Evolutionary conservation across 2,888 invertebrate genomes (phyloP), one percentile per base, ranked within the genome.

Genomic region (Drosophila kambysellisi): DNA sequence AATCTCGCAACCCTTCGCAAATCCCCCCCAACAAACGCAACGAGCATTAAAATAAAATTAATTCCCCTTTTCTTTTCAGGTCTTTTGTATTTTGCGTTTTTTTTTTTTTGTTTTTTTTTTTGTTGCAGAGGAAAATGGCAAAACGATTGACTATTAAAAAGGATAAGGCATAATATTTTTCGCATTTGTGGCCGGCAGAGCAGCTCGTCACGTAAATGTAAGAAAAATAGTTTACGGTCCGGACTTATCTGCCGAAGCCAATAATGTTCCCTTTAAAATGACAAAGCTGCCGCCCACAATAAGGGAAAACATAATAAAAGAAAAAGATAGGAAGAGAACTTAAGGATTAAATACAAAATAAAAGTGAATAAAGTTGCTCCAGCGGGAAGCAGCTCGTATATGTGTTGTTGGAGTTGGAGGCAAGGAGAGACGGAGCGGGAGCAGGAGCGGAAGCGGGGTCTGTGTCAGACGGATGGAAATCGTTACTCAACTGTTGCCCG

Each of bases 141-240:
- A 91, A 91, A 90, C 88, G 89, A 90, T 91, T 85, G 91, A 91
- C 90, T 90, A 86, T 89, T 88, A 85, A 89, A 91, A 90, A 76
- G 82, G 83, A 89, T 91, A 83, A 91, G 77, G 85, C 78, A 88
- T 90, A 88, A 91, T 90, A 75, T 88, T 90, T 90, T 90, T 82
- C 88, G 74, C 91, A 89, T 91, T 89, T 89, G 82, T 69, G 63
- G 46, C 57, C 53, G 60, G 59, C 11, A 56, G 52, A 32, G 54
- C 43, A 25, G 15, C 68, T 75, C 76, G 72, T 87, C 85, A 86
- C 85, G 85, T 86, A 86, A 85, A 88, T 86, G 85, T 57, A 78
- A 79, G 79, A 86, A 88, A 88, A 88, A 88, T 89, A 86, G 85
- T 86, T 86, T 89, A 84, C 88, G 82, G 88, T 65, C 71, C 51